Evolutionary conservation across 1,140 invertebrate genomes (phyloP), one percentile per base, ranked within the genome.

Genomic region (Trichonephila inaurata): DNA sequence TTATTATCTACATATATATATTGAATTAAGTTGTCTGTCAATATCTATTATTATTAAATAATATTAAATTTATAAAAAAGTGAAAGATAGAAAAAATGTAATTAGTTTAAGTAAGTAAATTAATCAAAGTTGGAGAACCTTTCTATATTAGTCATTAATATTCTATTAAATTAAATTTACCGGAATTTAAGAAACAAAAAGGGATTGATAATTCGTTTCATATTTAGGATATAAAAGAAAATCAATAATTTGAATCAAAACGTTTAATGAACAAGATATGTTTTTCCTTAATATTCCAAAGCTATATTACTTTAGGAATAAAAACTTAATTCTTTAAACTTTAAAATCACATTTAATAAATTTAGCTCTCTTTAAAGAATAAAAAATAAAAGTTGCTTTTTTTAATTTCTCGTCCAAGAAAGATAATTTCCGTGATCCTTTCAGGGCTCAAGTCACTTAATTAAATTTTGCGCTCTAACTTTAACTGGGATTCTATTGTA

Each of bases 361-460:
- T 83, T 60, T 83, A 60, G 51, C 51, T 83, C 51, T n/a, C 44
- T 60, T 83, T 51, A 2, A 19, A n/a, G 21, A 51, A 83, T 83
- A 51, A 58, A 58, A n/a, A 60, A 21, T 51, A 4, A 83, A 60
- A 24, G 51, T 58, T 83, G 82, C 21, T 83, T n/a, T n/a, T n/a
- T n/a, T 83, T 77, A 77, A 60, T 83, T 83, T 83, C n/a, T 83
- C 82, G 44, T 24, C 18, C 82, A 83, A 83, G 82, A 83, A 83
- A 83, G 40, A 83, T 77, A 77, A 77, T 77, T 77, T 77, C 72
- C 82, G 51, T 58, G 44, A 58, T 58, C 82, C 24, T 83, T 83
- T n/a, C 21, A 58, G 82, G 82, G 12, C 82, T 40, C 28, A 77
- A 77, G 72, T 77, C 44, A 58, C 82, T 83, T 83, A 83, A 83